A percentile compares a stretch with the other conserved stretches of the same genome.
phyloP scores from a whole-genome alignment of 2,888 invertebrate genomes.

The Serripes groenlandicus region DNA sequence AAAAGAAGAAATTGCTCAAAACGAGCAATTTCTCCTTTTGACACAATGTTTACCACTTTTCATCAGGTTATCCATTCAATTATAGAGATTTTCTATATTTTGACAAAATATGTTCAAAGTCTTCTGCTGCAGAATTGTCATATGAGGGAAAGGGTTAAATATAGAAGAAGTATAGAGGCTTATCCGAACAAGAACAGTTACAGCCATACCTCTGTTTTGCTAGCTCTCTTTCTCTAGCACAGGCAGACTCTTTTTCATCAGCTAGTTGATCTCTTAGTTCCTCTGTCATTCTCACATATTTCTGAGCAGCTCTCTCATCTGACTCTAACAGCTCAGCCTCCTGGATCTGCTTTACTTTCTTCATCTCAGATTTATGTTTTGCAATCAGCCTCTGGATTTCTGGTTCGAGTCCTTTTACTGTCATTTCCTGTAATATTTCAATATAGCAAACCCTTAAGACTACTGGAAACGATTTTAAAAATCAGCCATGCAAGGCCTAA shows the following conservation, averaged over 20 bases:
- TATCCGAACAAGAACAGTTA: too few relatives aligned
- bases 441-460: neutral
- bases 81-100: too few relatives aligned
- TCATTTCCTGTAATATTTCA: slow-evolving; percentile 85
- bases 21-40: too few relatives aligned
- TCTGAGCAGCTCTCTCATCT: slow-evolving; percentile 86
- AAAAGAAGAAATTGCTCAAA: too few relatives aligned
- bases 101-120: too few relatives aligned
- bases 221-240: slow-evolving; percentile 85
- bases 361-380: slow-evolving; percentile 86
- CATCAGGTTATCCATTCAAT: too few relatives aligned
- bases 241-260: slow-evolving; percentile 86
- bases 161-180: too few relatives aligned
- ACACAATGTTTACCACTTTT: too few relatives aligned
- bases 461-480: too few relatives aligned
- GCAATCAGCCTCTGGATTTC: slow-evolving; percentile 86
- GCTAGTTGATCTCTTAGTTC: slow-evolving; percentile 86
- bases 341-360: slow-evolving; percentile 85
- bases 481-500: too few relatives aligned
- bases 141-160: too few relatives aligned
- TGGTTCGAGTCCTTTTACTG: slow-evolving; percentile 86
- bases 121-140: too few relatives aligned
- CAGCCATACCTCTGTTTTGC: slow-evolving; percentile 83
- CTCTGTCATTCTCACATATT: slow-evolving; percentile 85
- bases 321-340: slow-evolving; percentile 86